Evolutionary conservation across 2,888 invertebrate genomes (phyloP).

Genomic region (Spicauda simplicius): DNA sequence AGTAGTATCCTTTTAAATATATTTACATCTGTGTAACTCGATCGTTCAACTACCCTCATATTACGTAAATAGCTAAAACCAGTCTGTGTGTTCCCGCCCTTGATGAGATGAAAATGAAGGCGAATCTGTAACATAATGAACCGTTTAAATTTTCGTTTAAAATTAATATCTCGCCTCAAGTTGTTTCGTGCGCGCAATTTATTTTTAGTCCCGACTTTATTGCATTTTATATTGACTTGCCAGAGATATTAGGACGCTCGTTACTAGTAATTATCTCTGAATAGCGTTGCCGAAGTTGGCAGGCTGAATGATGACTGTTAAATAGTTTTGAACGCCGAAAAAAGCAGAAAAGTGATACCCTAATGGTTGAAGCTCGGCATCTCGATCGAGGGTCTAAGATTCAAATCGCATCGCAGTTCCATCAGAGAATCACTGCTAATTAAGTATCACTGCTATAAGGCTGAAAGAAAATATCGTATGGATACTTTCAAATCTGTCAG

Average conservation of each 20-base stretch:
- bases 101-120: conserved; percentile 37
- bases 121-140: conserved; percentile 52
- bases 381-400: too few species aligned
- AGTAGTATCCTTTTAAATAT: too few species aligned
- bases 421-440: too few species aligned
- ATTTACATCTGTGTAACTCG: too few species aligned
- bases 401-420: too few species aligned
- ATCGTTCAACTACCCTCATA: too few species aligned
- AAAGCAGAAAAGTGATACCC: too few species aligned
- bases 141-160: conserved; percentile 58
- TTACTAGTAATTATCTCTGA: conserved; percentile 27
- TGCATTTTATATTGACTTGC: conserved; percentile 34
- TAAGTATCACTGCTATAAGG: too few species aligned
- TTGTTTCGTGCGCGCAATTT: conserved; percentile 59
- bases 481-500: too few species aligned
- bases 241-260: conserved; percentile 18
- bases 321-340: conserved; percentile 1
- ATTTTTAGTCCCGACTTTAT: conserved; percentile 43
- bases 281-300: conserved; percentile 19
- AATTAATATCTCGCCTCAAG: conserved; percentile 60
- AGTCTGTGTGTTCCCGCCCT: conserved; percentile 23
- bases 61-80: background rate
- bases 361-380: too few species aligned
- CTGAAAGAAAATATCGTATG: too few species aligned
- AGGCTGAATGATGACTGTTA: conserved; percentile 13